Evolutionary conservation across 2,888 invertebrate species (phyloP), one percentile per base, ranked within the genome.

Genomic region (Gibbula magus): DNA sequence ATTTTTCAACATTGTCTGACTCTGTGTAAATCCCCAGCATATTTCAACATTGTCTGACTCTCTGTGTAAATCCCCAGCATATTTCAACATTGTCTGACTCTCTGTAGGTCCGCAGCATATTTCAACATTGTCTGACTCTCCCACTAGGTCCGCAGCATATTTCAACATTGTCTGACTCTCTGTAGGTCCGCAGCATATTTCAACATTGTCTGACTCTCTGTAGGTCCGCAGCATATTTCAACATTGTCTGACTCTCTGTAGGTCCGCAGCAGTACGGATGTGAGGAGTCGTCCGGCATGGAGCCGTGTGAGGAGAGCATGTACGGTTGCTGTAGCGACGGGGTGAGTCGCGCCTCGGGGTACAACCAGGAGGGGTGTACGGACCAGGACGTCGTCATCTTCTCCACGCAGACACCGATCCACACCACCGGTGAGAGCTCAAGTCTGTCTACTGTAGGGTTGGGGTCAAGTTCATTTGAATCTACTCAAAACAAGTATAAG

Each of bases 281-380:
- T 77, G 85, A 73, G n/a, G 32, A 74, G n/a, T 73, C 32, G 10
- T 70, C 77, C 8, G 52, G 53, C 13, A 52, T 20, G n/a, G 77
- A 61, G 16, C 80, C 76, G 0, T 82, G 82, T 75, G 54, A 73
- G 53, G 54, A 77, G 13, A 79, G 77, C 22, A 54, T 35, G 20
- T 96, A 95, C 91, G 98, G 98, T 2, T 98, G 98, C 91, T 98
- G 98, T 89, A 95, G 95, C 2, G 98, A 98, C 90, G 95, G 95
- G 2, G 93, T 95, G 86, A 97, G 78, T 16, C 16, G 10, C 20
- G 80, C 83, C 4, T 22, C 39, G 4, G 83, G 83, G 7, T 78
- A 77, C 35, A 75, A 76, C 53, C 45, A 78, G 22, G 66, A 78
- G 61, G 83, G 83, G 13, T 84, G 83, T 35, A 75, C 54, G 8